phyloP scores from a whole-genome alignment of 2,888 invertebrate species.

The Apoda limacodes region DNA sequence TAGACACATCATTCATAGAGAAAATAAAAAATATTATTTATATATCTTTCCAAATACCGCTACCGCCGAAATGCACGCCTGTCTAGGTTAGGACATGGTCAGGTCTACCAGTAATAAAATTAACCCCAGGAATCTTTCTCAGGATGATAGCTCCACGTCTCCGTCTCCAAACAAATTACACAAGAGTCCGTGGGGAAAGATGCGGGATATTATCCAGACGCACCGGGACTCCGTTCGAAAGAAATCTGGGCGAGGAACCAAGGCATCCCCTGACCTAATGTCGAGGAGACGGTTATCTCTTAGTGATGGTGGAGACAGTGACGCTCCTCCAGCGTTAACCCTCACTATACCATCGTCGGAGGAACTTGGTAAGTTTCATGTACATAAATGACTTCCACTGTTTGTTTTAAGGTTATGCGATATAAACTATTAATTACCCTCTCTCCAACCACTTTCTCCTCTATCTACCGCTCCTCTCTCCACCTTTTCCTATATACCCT shows the following conservation, averaged over 20 bases:
- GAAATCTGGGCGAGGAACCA: slow-evolving; percentile 53
- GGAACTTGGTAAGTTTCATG: slow-evolving; percentile 56
- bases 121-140: too few relatives aligned
- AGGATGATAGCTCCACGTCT: slow-evolving; percentile 64
- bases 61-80: too few relatives aligned
- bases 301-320: slow-evolving; percentile 60
- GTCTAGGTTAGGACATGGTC: too few relatives aligned
- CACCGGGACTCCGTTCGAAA: slow-evolving; percentile 75
- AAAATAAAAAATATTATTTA: background rate
- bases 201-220: slow-evolving; percentile 81
- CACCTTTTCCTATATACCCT: too few relatives aligned
- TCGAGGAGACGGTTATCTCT: slow-evolving; percentile 49
- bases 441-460: too few relatives aligned
- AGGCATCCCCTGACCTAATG: slow-evolving; percentile 49
- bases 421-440: too few relatives aligned
- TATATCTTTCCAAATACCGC: too few relatives aligned
- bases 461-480: too few relatives aligned
- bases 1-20: background rate
- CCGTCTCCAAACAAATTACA: slow-evolving; percentile 65
- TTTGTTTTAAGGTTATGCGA: too few relatives aligned
- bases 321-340: slow-evolving; percentile 64
- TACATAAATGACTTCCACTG: too few relatives aligned
- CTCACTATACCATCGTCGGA: slow-evolving; percentile 73
- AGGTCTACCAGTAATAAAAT: too few relatives aligned
- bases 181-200: slow-evolving; percentile 82